Conservation (phyloP, 1,140 invertebrate species). For the Tribolium madens region DNA sequence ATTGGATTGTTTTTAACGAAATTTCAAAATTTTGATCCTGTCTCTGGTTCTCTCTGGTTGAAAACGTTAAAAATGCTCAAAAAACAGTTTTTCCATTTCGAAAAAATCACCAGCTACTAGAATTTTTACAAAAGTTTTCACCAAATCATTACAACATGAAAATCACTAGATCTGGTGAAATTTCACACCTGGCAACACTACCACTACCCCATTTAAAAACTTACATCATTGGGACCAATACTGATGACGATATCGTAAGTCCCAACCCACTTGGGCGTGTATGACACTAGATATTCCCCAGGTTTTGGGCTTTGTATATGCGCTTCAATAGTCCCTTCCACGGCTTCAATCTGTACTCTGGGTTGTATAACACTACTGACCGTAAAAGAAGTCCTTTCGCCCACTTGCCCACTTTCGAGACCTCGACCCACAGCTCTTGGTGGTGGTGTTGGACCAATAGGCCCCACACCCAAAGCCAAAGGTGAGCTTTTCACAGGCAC, state of each 20-base stretch:
- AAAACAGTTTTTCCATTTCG: too few species aligned
- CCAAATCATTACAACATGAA: too few species aligned
- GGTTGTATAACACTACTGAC: conserved; percentile 72
- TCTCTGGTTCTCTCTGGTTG: too few species aligned
- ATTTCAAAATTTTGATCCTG: too few species aligned
- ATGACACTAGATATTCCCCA: conserved; percentile 71
- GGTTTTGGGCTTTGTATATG: conserved; percentile 64
- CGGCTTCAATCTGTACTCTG: conserved; percentile 65
- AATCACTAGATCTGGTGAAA: too few species aligned
- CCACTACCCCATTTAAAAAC: conserved; percentile 15
- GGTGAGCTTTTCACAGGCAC: conserved; percentile 73
- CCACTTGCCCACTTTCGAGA: conserved; percentile 77
- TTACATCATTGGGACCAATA: conserved; percentile 64
- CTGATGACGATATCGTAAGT: conserved; percentile 76
- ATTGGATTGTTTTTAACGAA: too few species aligned
- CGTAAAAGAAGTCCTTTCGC: conserved; percentile 79
- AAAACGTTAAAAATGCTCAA: too few species aligned
- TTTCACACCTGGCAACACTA: background rate
- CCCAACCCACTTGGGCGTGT: conserved; percentile 78
- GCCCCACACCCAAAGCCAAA: conserved; percentile 71
- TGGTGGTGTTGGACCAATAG: conserved; percentile 63
- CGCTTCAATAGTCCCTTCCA: conserved; percentile 63
- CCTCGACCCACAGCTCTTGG: conserved; percentile 72
- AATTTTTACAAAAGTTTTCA: too few species aligned
- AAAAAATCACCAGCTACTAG: too few species aligned